These are phyloP conservation scores for Oryzias celebensis DNA, from an alignment of 2,113 vertebrate genomes.

Conservation along the genomic window DNA sequence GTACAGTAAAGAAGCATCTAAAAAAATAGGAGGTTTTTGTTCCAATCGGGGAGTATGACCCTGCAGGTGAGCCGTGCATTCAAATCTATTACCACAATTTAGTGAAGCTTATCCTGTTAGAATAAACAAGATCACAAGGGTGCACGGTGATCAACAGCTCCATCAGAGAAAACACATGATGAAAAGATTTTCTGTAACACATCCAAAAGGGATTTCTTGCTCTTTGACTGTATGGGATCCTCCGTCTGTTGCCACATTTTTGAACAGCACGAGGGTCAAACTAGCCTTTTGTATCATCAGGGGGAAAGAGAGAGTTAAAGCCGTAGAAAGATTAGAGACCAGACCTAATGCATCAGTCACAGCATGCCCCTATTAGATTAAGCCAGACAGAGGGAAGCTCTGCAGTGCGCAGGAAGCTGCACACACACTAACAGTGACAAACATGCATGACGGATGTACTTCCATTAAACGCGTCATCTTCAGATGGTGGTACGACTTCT, in stretches of 20 bases:
- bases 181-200: slow-evolving; percentile 15
- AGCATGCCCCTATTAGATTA: slow-evolving; percentile 75
- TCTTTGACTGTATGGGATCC: slow-evolving; percentile 20
- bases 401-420: slow-evolving; percentile 58
- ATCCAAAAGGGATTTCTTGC: slow-evolving; percentile 13
- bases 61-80: slow-evolving; percentile 8
- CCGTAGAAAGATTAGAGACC: slow-evolving; percentile 65
- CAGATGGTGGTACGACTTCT: slow-evolving; percentile 39
- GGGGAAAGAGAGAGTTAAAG: slow-evolving; percentile 43
- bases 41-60: slow-evolving; percentile 5
- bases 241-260: slow-evolving; percentile 55
- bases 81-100: slow-evolving; percentile 7
- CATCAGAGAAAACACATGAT: slow-evolving; percentile 12
- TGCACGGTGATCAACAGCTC: background rate
- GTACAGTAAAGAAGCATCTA: slow-evolving; percentile 15
- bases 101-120: slow-evolving; percentile 1
- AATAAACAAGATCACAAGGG: background rate
- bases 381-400: slow-evolving; percentile 53
- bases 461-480: slow-evolving; percentile 31
- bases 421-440: slow-evolving; percentile 28
- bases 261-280: slow-evolving; percentile 49
- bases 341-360: slow-evolving; percentile 75
- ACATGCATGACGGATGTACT: slow-evolving; percentile 39
- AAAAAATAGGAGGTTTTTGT: background rate
- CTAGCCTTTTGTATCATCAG: slow-evolving; percentile 65